Evolutionary conservation across 1,140 invertebrate genomes (phyloP).

Genomic region (Cotesia typhae): DNA sequence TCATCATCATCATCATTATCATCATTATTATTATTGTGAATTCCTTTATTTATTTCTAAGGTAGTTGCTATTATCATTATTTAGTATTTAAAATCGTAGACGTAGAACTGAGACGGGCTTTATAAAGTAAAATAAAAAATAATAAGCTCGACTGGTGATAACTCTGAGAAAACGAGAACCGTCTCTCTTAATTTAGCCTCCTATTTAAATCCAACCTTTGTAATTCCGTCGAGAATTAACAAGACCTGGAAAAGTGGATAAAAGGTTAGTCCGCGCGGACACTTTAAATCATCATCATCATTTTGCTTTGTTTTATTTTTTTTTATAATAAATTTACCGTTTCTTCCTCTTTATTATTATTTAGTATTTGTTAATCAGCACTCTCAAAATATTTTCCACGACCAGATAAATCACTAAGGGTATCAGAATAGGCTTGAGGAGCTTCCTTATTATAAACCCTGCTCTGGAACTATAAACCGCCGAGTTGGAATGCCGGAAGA

Average conservation of each 20-base stretch:
- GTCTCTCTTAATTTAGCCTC: conserved; percentile 42
- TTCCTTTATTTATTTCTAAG: too few relatives aligned
- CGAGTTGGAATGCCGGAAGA: conserved; percentile 32
- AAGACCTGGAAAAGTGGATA: conserved; percentile 12
- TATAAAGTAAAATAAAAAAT: not conserved
- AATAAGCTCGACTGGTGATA: conserved; percentile 5
- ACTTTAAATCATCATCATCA: too few relatives aligned
- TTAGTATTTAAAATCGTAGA: too few relatives aligned
- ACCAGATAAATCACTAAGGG: conserved; percentile 11
- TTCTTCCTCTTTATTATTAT: too few relatives aligned
- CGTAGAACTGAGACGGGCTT: too few relatives aligned
- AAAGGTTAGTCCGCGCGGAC: not conserved
- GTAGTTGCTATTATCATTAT: too few relatives aligned
- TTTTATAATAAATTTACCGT: too few relatives aligned
- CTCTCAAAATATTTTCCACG: not conserved
- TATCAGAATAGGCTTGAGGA: not conserved
- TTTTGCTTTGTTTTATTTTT: not conserved
- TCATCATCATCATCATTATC: too few relatives aligned
- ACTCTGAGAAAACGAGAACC: conserved; percentile 33
- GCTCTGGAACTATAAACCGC: conserved; percentile 19
- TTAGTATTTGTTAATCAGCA: too few relatives aligned
- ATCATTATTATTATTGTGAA: too few relatives aligned
- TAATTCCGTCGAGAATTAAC: conserved; percentile 31
- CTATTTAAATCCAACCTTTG: conserved; percentile 39
- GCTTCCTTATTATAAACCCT: conserved; percentile 23